phyloP scores from a whole-genome alignment of 2,888 invertebrate genomes.

The Agriopis marginaria region DNA sequence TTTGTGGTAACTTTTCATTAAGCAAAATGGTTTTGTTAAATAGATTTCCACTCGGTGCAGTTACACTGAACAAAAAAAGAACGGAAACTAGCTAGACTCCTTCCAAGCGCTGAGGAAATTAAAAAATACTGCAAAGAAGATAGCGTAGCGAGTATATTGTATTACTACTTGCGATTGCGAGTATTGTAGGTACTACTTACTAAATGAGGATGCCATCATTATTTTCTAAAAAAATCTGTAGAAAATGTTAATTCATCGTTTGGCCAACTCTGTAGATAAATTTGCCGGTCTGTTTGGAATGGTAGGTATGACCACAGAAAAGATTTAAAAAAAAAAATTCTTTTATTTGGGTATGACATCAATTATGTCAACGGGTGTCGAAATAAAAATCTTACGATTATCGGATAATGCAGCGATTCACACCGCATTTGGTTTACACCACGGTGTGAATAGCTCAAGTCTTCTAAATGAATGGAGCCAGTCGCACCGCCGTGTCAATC shows the following conservation, averaged over 20 bases:
- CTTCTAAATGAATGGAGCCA: no score
- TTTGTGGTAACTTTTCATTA: not conserved
- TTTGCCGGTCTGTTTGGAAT: not conserved
- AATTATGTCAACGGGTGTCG: not conserved
- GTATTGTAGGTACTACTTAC: not conserved
- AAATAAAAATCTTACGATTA: not conserved
- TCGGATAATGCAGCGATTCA: no score
- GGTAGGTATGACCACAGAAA: no score
- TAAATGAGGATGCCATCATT: not conserved
- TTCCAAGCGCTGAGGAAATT: slow-evolving; percentile 50
- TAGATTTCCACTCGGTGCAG: slow-evolving; percentile 7
- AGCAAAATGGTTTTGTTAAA: slow-evolving; percentile 8
- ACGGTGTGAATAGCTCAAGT: no score
- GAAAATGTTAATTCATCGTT: not conserved
- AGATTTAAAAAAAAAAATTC: no score
- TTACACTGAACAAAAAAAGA: slow-evolving; percentile 34
- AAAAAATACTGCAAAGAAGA: slow-evolving; percentile 46
- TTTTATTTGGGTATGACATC: not conserved
- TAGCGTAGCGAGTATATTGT: not conserved
- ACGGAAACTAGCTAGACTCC: slow-evolving; percentile 39
- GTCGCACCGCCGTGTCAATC: no score
- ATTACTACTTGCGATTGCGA: no score
- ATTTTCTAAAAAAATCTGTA: not conserved
- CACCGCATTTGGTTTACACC: no score
- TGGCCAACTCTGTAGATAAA: not conserved